Evolutionary conservation across 2,888 invertebrate genomes (phyloP).

Genomic region (Sarcophaga carnaria): DNA sequence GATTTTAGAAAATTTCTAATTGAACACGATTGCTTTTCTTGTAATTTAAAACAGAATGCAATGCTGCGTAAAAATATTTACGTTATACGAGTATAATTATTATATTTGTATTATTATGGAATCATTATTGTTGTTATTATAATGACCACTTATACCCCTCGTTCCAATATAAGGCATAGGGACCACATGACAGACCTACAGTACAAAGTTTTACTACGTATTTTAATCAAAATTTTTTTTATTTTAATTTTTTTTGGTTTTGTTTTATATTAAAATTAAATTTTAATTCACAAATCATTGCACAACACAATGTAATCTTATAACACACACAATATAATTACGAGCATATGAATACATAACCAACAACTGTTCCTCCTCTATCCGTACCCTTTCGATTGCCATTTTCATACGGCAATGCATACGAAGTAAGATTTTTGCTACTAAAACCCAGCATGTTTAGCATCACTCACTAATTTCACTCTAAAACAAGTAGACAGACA

Average conservation of each 20-base stretch:
- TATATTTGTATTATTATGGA: no score
- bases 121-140: no score
- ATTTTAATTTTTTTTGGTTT: not conserved
- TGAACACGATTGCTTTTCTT: not conserved
- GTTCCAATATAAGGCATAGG: no score
- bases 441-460: not conserved
- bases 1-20: constrained; percentile 11
- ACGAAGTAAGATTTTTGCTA: not conserved
- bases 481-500: constrained; percentile 37
- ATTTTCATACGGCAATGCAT: no score
- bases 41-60: constrained; percentile 34
- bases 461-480: constrained; percentile 44
- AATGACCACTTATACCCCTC: no score
- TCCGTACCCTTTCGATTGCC: no score
- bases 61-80: constrained; percentile 35
- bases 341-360: not conserved
- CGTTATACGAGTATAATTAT: no score
- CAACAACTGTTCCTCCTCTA: not conserved
- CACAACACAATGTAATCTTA: constrained; percentile 63
- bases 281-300: constrained; percentile 55
- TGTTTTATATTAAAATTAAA: constrained; percentile 21
- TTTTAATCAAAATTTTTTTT: not conserved
- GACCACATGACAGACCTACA: no score
- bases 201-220: no score
- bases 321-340: constrained; percentile 30